These are phyloP conservation scores for Apis florea DNA, from an alignment of 1,140 invertebrate genomes.

Conservation along the genomic window DNA sequence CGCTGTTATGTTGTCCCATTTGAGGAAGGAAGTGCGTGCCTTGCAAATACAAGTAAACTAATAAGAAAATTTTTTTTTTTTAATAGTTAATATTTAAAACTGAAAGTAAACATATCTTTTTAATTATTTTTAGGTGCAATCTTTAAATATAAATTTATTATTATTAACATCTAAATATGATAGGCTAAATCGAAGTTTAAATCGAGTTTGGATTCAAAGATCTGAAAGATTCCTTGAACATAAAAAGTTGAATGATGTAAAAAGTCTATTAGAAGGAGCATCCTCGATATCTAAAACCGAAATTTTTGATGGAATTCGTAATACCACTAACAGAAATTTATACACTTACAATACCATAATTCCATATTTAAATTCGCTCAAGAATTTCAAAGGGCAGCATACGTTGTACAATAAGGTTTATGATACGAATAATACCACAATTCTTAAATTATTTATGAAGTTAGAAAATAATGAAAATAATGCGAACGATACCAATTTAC, in stretches of 20 bases:
- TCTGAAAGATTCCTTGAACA: neutral
- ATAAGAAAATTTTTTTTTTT: neutral
- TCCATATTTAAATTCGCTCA: neutral
- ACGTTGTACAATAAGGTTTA: neutral
- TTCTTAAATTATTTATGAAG: neutral
- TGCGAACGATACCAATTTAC: neutral
- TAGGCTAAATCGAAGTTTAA: conserved; percentile 60
- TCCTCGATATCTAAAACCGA: neutral
- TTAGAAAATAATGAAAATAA: neutral
- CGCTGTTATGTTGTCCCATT: conserved; percentile 51
- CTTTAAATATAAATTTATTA: conserved; percentile 60
- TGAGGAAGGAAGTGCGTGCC: conserved; percentile 62
- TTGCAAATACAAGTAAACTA: conserved; percentile 68
- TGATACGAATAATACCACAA: neutral
- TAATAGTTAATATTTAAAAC: neutral
- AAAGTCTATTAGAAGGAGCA: neutral
- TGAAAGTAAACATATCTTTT: neutral
- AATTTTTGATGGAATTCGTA: neutral
- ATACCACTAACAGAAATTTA: neutral
- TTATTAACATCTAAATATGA: conserved; percentile 66
- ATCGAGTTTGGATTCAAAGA: conserved; percentile 37
- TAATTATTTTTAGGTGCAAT: conserved; percentile 64
- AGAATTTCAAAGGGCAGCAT: neutral
- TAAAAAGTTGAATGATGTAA: neutral
- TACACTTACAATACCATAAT: neutral